Base-by-base conservation (phyloP, 2,113 vertebrate species). In the Apodemus sylvaticus region DNA sequence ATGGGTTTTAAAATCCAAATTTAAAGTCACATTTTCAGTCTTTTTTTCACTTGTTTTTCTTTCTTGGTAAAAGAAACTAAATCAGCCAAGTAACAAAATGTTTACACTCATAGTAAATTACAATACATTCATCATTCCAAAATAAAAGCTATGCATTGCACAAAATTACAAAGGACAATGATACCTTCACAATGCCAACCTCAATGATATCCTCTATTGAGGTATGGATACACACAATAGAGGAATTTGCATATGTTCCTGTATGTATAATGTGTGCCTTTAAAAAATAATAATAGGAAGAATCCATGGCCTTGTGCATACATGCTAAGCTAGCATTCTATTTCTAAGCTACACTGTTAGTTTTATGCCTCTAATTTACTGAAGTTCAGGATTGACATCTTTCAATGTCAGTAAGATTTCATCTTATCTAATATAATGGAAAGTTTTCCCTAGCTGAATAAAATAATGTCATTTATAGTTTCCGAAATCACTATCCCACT, bases 351-450 rank as follows among this genome's bases (percentile, higher is more conserved):
- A 60, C 6, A 76, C 42, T 3, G 11, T 42, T 26, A 76, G 5
- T 58, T 93, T 74, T 85, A 39, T 12, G 74, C 3, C 2, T 76
- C 10, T 58, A 48, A 48, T 86, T 96, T 93, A 66, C 29, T 87
- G 62, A 85, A 94, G 12, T 94, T 7, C 85, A 12, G 92, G 64
- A 82, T 92, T 34, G 81, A 76, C 45, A 86, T n/a, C 10, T 92
- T 92, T 96, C n/a, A 24, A 85, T 74, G 90, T 96, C 70, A 88
- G 74, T 78, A 91, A 77, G 14, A 55, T 88, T 88, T 93, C 22
- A 90, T 79, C 31, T 79, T 11, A 86, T 86, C 8, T 91, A 91
- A 85, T 74, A 88, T 16, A 51, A 86, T 12, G 73, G 8, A 96
- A 96, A 77, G 81, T 74, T 42, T 31, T 2, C 20, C 12, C 3